Evolutionary conservation across 2,888 invertebrate genomes (phyloP).

Genomic region (Stenolophus ochropezus): DNA sequence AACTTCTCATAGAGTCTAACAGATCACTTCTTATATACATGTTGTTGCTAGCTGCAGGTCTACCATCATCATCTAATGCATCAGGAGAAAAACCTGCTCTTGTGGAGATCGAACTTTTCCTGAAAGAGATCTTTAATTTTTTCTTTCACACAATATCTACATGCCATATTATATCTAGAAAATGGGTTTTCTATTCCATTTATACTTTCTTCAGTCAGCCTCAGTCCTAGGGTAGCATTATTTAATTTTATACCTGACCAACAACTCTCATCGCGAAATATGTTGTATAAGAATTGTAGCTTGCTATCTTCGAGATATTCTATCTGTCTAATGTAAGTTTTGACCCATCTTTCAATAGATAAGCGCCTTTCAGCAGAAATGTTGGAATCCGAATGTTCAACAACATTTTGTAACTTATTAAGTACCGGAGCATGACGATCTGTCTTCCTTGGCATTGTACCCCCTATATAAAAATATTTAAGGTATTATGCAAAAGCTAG

Average conservation of each 20-base stretch:
- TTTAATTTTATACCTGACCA: slow-evolving; percentile 60
- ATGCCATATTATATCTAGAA: slow-evolving; percentile 61
- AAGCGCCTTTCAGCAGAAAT: slow-evolving; percentile 56
- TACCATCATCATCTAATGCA: slow-evolving; percentile 20
- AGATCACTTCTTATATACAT: slow-evolving; percentile 56
- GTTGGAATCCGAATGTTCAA: slow-evolving; percentile 55
- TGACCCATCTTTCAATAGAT: slow-evolving; percentile 60
- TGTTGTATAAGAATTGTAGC: slow-evolving; percentile 55
- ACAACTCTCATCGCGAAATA: slow-evolving; percentile 60
- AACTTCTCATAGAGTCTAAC: slow-evolving; percentile 30
- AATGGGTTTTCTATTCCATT: slow-evolving; percentile 60
- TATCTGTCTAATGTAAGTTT: slow-evolving; percentile 52
- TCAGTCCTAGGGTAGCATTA: slow-evolving; percentile 57
- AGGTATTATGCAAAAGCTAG: slow-evolving; percentile 6
- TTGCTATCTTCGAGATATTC: slow-evolving; percentile 60
- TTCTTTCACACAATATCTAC: slow-evolving; percentile 60
- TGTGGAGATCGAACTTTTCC: slow-evolving; percentile 47
- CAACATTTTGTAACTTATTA: slow-evolving; percentile 57
- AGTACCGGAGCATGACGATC: slow-evolving; percentile 47
- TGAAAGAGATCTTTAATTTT: slow-evolving; percentile 60
- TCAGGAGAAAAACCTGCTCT: slow-evolving; percentile 38
- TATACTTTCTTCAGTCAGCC: slow-evolving; percentile 61
- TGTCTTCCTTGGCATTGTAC: slow-evolving; percentile 52
- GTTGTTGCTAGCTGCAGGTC: slow-evolving; percentile 35
- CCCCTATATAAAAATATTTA: slow-evolving; percentile 44